Conservation (phyloP, 1,140 invertebrate genomes). For the Drosophila dunni region DNA sequence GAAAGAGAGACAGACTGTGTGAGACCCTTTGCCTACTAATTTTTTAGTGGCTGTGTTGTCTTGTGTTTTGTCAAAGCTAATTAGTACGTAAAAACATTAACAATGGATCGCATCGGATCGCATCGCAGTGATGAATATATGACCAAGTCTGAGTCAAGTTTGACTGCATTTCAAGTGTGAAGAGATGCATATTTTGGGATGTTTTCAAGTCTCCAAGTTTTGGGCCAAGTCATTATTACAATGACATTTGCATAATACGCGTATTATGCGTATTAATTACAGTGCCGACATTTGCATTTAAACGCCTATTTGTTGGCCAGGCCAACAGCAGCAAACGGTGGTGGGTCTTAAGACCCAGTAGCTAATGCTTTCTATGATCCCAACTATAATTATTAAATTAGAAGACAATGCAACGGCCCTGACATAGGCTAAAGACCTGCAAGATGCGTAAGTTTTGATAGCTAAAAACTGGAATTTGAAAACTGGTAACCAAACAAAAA, state of each 20-base stretch:
- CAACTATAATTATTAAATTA: constrained; percentile 79
- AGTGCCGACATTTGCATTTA: constrained; percentile 81
- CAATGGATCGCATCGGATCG: constrained; percentile 47
- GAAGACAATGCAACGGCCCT: constrained; percentile 60
- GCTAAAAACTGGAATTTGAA: constrained; percentile 16
- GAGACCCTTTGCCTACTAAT: constrained; percentile 57
- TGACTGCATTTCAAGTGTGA: constrained; percentile 65
- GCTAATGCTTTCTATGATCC: constrained; percentile 49
- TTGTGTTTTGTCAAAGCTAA: constrained; percentile 81
- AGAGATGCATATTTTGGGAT: constrained; percentile 68
- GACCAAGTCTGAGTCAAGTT: constrained; percentile 38
- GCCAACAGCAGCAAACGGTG: constrained; percentile 46
- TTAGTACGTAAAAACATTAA: constrained; percentile 79
- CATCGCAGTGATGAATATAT: constrained; percentile 72
- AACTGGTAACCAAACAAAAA: constrained; percentile 12
- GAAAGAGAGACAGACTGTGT: constrained; percentile 1
- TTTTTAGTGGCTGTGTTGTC: constrained; percentile 73
- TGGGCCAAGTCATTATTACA: constrained; percentile 68
- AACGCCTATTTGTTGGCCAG: constrained; percentile 76
- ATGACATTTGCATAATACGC: constrained; percentile 77
- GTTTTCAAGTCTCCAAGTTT: constrained; percentile 29
- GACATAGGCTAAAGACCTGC: constrained; percentile 43
- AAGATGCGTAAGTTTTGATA: constrained; percentile 76
- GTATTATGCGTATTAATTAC: constrained; percentile 84
- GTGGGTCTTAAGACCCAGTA: constrained; percentile 62